Evolutionary conservation across 2,797 vertebrate species (phyloP), one percentile per base, ranked within the genome.

Genomic region (Antrozous pallidus): DNA sequence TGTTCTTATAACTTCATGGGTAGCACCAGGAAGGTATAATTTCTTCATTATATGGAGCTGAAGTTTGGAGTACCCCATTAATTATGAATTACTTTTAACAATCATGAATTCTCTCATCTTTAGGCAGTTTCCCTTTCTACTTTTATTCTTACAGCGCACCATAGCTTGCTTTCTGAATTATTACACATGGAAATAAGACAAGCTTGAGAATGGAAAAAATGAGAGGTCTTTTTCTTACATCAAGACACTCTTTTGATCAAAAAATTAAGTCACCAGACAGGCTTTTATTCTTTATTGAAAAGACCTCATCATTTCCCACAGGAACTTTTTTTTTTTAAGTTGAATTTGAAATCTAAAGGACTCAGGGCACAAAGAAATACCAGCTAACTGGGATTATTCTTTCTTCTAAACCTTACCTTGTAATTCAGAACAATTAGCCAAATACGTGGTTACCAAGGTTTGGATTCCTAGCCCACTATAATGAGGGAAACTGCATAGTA

Each of bases 401-500:
- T 87, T 70, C 22, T 54, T 87, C 14, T 74, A 42, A 67, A 49
- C 1, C 2, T 81, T 74, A 82, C 17, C 17, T 65, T 70, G 5
- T 90, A 17, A 92, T 33, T 96, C 36, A 94, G 63, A 78, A 86
- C 24, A 78, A 82, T 70, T 90, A 89, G 16, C 11, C 42, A 83
- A 49, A 73, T 58, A 11, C 74, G 47, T 65, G 31, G 11, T 56
- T 84, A 56, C 8, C 56, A 54, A 96, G 6, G 1, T 73, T 74
- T 88, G n/a, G 8, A 3, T 36, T 88, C 26, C 40, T 58, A 8
- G 63, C 11, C 0, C 16, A 47, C 40, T 75, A 0, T 65, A 51
- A 85, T 31, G 6, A 86, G 16, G 82, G n/a, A 86, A 49, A 82
- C 1, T 36, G 4, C 17, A 92, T 28, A n/a, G 67, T 0, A 56